Evolutionary conservation across 2,888 invertebrate genomes (phyloP).

Genomic region (Cancer borealis): DNA sequence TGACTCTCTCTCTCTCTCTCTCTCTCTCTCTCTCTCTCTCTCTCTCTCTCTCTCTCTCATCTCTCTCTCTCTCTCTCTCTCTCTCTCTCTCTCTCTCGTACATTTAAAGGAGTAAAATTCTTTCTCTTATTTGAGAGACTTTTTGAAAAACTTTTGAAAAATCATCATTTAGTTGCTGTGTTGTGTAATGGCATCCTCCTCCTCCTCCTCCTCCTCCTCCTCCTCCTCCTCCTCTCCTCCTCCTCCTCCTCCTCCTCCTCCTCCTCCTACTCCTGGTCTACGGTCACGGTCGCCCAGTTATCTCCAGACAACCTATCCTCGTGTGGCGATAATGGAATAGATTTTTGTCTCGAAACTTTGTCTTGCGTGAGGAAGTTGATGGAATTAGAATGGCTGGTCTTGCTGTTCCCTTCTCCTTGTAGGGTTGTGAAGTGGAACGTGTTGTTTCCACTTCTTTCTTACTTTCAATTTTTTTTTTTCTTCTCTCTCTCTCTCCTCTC

Average conservation of each 20-base stretch:
- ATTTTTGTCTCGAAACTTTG: conserved; percentile 43
- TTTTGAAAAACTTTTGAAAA: neutral
- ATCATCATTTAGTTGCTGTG: neutral
- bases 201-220: conserved; percentile 6
- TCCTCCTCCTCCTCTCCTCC: conserved; percentile 1
- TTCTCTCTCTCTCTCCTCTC: conserved; percentile 20
- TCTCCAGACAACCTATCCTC: neutral
- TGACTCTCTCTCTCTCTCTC: neutral
- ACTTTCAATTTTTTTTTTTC: neutral
- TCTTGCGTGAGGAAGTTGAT: conserved; percentile 13
- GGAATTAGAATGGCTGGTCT: conserved; percentile 10
- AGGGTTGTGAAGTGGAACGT: neutral
- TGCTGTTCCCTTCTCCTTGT: neutral
- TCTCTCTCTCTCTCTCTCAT: neutral
- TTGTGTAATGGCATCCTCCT: neutral
- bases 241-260: neutral
- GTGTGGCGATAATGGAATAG: conserved; percentile 21
- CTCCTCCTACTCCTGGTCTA: neutral
- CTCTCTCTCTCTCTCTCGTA: neutral
- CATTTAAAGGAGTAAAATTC: too few species aligned
- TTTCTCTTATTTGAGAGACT: neutral
- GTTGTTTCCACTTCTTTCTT: neutral
- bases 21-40: neutral
- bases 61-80: neutral
- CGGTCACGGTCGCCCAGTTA: neutral